Evolutionary conservation across 1,140 invertebrate species (phyloP), one percentile per base, ranked within the genome.

Genomic region (Conus ventricosus): DNA sequence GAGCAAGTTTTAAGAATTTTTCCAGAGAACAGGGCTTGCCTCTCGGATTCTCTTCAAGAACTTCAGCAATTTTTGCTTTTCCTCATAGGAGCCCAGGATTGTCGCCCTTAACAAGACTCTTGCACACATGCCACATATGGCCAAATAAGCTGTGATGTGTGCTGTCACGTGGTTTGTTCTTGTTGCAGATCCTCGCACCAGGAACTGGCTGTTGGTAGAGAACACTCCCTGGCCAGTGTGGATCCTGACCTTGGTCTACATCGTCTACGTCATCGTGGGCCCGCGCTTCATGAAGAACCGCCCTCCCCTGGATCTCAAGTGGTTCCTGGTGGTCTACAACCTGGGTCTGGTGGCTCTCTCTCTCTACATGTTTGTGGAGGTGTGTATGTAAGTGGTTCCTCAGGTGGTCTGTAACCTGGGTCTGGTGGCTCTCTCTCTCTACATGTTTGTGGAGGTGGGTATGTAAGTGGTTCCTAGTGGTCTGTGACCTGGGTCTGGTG

Each of bases 201-300:
- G 94, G 63, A 90, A 95, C 89, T 96, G 96, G 96, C 93, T 95
- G 67, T 89, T 96, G 82, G 92, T 96, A 90, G 89, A 89, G 13
- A 91, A 95, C 71, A 93, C 91, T 75, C 96, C 96, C 57, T 91
- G 94, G 3, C 95, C 95, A n/a, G 94, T 95, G 23, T 91, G 95
- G 89, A 87, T 94, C 8, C 91, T 96, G n/a, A 95, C 95, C 51
- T 88, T 90, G 0, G 60, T 91, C 7, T 96, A 96, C 89, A 87
- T 96, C 53, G 88, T 93, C n/a, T 92, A 95, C 78, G 95, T 96
- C 27, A 92, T 95, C 25, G 85, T 94, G 27, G 98, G 98, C 23
- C 98, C 98, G 81, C 96, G 96, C 93, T 95, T 97, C 76, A 99
- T 99, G 98, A 97, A 98, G 95, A 97, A 98, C 94, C 96, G 98